These are phyloP conservation scores for Lampris megalopsis DNA, from an alignment of 2,113 vertebrate genomes.

Conservation along the genomic window DNA sequence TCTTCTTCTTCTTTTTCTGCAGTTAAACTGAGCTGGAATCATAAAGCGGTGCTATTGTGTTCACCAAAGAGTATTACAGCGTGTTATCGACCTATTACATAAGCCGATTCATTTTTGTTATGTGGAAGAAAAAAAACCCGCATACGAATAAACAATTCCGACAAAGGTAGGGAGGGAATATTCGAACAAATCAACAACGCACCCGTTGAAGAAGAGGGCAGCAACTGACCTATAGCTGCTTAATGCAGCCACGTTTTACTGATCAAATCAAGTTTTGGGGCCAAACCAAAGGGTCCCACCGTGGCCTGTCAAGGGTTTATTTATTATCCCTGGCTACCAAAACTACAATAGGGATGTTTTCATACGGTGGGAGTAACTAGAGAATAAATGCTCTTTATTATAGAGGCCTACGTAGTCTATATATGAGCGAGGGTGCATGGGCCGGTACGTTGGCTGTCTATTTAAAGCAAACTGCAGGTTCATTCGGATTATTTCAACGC, in stretches of 20 bases:
- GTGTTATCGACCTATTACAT: no score
- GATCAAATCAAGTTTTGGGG: no score
- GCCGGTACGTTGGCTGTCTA: no score
- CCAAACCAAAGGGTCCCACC: no score
- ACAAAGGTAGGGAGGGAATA: neutral
- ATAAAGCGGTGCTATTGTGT: conserved; percentile 33
- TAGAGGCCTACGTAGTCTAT: neutral
- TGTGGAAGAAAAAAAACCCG: no score
- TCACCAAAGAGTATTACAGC: conserved; percentile 18
- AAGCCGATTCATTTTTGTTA: no score
- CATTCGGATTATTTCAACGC: neutral
- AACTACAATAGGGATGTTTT: neutral
- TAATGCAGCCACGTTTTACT: no score
- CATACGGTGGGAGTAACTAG: neutral
- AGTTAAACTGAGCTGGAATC: conserved; percentile 36
- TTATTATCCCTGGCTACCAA: neutral
- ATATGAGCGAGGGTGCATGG: no score
- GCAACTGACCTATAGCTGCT: neutral
- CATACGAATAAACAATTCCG: neutral
- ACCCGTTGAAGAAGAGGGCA: neutral
- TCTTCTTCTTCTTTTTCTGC: neutral
- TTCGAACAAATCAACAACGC: neutral
- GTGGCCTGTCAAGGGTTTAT: no score
- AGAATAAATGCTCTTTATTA: no score
- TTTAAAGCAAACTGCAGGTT: neutral